Evolutionary conservation across 2,113 vertebrate species (phyloP), one percentile per base, ranked within the genome.

Genomic region (Protobothrops flavoviridis): DNA sequence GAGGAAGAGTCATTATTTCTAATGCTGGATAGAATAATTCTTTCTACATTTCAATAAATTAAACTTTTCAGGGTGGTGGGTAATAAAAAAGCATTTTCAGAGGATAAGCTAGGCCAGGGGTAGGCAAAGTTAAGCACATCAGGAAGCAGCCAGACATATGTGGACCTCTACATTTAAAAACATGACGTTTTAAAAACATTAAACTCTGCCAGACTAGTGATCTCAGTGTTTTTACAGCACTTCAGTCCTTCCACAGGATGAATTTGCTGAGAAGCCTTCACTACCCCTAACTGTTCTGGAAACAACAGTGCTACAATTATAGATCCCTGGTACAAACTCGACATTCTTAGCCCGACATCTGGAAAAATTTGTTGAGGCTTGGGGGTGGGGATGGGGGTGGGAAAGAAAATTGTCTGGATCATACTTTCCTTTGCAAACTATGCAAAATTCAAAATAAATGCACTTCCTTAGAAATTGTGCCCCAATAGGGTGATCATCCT

Each of bases 261-360:
- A 45, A 15, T 45, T 57, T 50, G 29, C 12, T 50, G 43, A 86
- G 20, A 3, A 13, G 17, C 74, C n/a, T 90, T 57, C 53, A 9
- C 23, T 23, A 48, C 8, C 2, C 21, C 53, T 52, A 43, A 2
- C 24, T n/a, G 12, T 64, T 94, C 86, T 10, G 92, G 52, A 48
- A 95, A 95, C 1, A 0, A 92, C 53, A 91, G 85, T 39, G 87
- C 55, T 93, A 20, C 55, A 61, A 91, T 95, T 89, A 94, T 64
- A 91, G 43, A 93, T 94, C 91, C 92, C 59, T 55, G 26, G 91
- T 6, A 33, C 17, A 52, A 88, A 64, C 39, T 64, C 26, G 92
- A 90, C 57, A 85, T 24, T 93, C 6, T 17, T 0, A 91, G 29
- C 3, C 50, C 90, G 15, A 48, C 52, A 89, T 90, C 61, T 55